phyloP scores from a whole-genome alignment of 2,113 vertebrate species.

The Sinocyclocheilus maitianheensis region DNA sequence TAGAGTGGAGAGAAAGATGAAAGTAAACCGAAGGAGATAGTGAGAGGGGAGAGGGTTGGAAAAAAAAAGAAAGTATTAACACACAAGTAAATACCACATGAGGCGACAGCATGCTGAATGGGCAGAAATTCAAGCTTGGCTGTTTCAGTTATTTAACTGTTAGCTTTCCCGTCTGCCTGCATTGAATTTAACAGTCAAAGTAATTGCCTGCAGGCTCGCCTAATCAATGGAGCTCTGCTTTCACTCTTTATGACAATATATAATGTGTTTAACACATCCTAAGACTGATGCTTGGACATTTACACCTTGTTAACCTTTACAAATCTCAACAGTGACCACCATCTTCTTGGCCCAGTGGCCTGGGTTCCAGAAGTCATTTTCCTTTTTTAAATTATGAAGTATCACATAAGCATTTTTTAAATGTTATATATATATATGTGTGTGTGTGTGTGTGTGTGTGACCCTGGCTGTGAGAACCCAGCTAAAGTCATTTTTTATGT shows the following conservation, averaged over 20 bases:
- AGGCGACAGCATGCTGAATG: conserved; percentile 33
- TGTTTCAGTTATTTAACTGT: conserved; percentile 42
- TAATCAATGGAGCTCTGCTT: conserved; percentile 14
- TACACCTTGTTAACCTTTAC: conserved; percentile 20
- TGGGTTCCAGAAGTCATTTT: background rate
- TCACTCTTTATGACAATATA: conserved; percentile 31
- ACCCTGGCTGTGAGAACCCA: too few relatives aligned
- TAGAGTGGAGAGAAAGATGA: conserved; percentile 3
- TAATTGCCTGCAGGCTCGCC: background rate
- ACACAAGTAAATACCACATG: conserved; percentile 31
- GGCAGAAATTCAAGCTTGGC: conserved; percentile 42
- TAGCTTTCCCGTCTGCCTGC: conserved; percentile 18
- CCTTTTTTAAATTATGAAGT: background rate
- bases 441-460: too few relatives aligned
- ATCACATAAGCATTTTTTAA: background rate
- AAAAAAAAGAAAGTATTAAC: conserved; percentile 24
- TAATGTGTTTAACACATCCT: conserved; percentile 20
- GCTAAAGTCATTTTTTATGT: too few relatives aligned
- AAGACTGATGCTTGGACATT: background rate
- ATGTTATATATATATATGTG: too few relatives aligned
- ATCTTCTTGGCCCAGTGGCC: background rate
- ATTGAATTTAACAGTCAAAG: conserved; percentile 39
- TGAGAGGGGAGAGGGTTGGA: background rate
- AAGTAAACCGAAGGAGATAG: conserved; percentile 13
- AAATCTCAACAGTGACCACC: background rate